phyloP scores from a whole-genome alignment of 2,888 invertebrate genomes.

The Hirtodrosophila cameraria region DNA sequence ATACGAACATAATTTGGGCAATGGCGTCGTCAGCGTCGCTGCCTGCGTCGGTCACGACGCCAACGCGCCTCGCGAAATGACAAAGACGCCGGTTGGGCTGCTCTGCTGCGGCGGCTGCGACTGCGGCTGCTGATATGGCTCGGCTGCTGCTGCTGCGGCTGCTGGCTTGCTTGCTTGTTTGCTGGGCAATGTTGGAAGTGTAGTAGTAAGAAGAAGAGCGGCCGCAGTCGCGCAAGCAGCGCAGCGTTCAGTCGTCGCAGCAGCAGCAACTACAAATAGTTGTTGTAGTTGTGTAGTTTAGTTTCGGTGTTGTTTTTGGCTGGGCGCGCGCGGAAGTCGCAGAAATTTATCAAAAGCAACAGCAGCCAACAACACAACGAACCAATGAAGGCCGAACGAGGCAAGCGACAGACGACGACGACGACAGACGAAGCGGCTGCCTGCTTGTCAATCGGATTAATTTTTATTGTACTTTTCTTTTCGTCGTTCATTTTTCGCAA shows the following conservation, averaged over 20 bases:
- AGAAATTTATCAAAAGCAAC: constrained; percentile 66
- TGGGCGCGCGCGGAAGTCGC: constrained; percentile 72
- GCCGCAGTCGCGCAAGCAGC: constrained; percentile 49
- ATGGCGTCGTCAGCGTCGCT: constrained; percentile 63
- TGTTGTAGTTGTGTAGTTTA: constrained; percentile 74
- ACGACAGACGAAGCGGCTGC: constrained; percentile 64
- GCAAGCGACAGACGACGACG: constrained; percentile 51
- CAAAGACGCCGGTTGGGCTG: constrained; percentile 71
- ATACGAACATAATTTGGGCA: constrained; percentile 59
- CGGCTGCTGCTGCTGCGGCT: constrained; percentile 11
- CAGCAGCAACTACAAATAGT: constrained; percentile 67
- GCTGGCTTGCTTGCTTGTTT: constrained; percentile 19
- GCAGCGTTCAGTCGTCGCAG: constrained; percentile 45
- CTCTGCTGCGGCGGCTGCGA: constrained; percentile 31
- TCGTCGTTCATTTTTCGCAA: constrained; percentile 53
- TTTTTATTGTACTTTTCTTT: constrained; percentile 71
- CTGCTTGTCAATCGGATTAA: constrained; percentile 72
- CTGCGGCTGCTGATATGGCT: no score
- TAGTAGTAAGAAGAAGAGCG: constrained; percentile 50
- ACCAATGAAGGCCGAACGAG: constrained; percentile 49
- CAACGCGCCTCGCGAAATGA: constrained; percentile 61
- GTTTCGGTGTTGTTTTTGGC: constrained; percentile 70
- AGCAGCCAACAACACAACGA: constrained; percentile 27
- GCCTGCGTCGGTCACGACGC: constrained; percentile 34
- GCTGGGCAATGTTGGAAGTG: constrained; percentile 48